Conservation (phyloP, 2,888 invertebrate species). For the Tricholauxania praeusta region DNA sequence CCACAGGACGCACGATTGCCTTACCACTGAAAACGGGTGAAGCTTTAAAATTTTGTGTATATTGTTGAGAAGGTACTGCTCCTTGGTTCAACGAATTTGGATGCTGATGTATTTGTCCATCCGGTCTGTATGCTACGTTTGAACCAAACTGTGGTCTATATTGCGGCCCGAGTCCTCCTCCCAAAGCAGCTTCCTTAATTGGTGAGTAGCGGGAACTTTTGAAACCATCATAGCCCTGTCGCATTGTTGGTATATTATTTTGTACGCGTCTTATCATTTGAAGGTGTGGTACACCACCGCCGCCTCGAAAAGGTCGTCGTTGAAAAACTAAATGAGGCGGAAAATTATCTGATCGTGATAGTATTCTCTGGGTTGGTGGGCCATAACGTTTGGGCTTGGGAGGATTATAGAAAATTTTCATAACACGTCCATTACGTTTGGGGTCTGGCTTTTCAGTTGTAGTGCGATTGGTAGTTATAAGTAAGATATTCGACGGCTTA, state of each 20-base stretch:
- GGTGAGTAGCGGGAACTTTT: slow-evolving; percentile 53
- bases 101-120: slow-evolving; percentile 38
- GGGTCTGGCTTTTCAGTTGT: background rate
- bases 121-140: slow-evolving; percentile 46
- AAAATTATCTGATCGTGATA: slow-evolving; percentile 52
- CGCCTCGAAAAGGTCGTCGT: slow-evolving; percentile 35
- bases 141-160: slow-evolving; percentile 45
- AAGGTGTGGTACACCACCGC: slow-evolving; percentile 41
- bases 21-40: slow-evolving; percentile 61
- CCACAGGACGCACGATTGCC: slow-evolving; percentile 52
- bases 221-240: slow-evolving; percentile 46
- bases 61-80: slow-evolving; percentile 41
- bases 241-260: slow-evolving; percentile 46
- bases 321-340: slow-evolving; percentile 43
- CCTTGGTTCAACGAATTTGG: slow-evolving; percentile 45
- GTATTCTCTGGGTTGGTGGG: slow-evolving; percentile 46
- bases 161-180: slow-evolving; percentile 45
- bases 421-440: slow-evolving; percentile 52
- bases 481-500: no score
- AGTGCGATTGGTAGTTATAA: background rate
- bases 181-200: slow-evolving; percentile 56
- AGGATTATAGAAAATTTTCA: slow-evolving; percentile 49
- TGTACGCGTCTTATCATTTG: slow-evolving; percentile 56
- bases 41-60: slow-evolving; percentile 59
- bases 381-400: slow-evolving; percentile 42